Evolutionary conservation across 2,797 vertebrate species (phyloP).

Genomic region (Natrix natrix): DNA sequence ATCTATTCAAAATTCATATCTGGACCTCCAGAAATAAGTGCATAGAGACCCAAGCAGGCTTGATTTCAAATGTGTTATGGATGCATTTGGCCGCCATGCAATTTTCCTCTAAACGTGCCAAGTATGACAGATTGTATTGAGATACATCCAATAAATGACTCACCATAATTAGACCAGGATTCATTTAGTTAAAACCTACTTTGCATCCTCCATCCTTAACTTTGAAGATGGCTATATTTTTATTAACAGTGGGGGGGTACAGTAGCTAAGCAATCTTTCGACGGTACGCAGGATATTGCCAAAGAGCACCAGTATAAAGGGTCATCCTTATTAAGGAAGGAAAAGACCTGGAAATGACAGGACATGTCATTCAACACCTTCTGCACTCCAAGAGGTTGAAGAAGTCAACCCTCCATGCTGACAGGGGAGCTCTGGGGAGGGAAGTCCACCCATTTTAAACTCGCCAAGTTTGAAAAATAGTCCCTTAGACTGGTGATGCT

Average conservation of each 20-base stretch:
- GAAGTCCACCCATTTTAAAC: background rate
- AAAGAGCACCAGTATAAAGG: too few species aligned
- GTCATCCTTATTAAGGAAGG: background rate
- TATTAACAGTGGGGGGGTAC: conserved; percentile 54
- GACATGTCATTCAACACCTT: background rate
- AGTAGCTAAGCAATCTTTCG: conserved; percentile 53
- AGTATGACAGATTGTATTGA: conserved; percentile 55
- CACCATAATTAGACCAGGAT: conserved; percentile 61
- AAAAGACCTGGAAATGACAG: background rate
- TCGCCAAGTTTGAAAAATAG: background rate
- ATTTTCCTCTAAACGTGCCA: conserved; percentile 23
- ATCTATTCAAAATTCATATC: background rate
- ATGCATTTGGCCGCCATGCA: background rate
- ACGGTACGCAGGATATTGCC: conserved; percentile 36
- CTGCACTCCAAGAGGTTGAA: background rate
- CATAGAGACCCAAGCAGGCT: background rate
- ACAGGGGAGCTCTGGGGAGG: background rate
- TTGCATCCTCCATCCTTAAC: conserved; percentile 64
- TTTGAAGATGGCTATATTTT: conserved; percentile 64
- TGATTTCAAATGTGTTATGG: background rate
- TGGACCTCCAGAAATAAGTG: background rate
- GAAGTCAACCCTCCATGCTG: background rate
- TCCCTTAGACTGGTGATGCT: background rate
- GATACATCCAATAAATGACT: conserved; percentile 53
- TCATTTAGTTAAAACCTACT: conserved; percentile 66